Percentiles rank a stretch among this genome's conserved stretches.
These are phyloP conservation scores for Clarias fuscus DNA, from an alignment of 2,797 vertebrate species.

Conservation along the genomic window DNA sequence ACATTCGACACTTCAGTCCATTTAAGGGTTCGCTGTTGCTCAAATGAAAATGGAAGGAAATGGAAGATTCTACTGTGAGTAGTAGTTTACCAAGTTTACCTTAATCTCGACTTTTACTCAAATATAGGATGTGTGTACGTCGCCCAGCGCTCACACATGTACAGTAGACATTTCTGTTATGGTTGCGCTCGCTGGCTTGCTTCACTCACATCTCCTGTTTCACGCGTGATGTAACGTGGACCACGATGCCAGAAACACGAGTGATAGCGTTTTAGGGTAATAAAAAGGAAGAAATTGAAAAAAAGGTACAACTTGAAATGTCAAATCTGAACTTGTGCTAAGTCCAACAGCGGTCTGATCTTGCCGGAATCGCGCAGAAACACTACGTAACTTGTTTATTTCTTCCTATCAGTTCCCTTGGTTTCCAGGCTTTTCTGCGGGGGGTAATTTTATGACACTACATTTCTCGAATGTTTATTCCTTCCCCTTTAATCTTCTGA, in stretches of 20 bases:
- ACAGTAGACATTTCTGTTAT: neutral
- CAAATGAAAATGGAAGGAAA: no score
- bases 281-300: neutral
- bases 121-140: no score
- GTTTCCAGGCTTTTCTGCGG: neutral
- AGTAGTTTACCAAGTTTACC: no score
- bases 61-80: no score
- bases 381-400: neutral
- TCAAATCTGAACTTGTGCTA: neutral
- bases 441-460: neutral
- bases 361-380: neutral
- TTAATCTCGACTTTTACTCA: no score
- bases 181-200: neutral
- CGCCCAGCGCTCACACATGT: neutral
- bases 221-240: neutral
- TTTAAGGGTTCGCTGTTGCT: no score
- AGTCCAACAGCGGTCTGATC: neutral
- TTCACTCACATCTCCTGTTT: neutral
- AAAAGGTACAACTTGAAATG: neutral
- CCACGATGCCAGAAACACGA: neutral
- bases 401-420: neutral
- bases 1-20: no score
- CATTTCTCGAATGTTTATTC: slow-evolving; percentile 1
- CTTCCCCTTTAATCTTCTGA: slow-evolving; percentile 15
- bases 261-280: neutral